Percentiles rank a stretch among this genome's conserved stretches.
phyloP scores from a whole-genome alignment of 2,888 invertebrate genomes.

The Chironomus riparius region DNA sequence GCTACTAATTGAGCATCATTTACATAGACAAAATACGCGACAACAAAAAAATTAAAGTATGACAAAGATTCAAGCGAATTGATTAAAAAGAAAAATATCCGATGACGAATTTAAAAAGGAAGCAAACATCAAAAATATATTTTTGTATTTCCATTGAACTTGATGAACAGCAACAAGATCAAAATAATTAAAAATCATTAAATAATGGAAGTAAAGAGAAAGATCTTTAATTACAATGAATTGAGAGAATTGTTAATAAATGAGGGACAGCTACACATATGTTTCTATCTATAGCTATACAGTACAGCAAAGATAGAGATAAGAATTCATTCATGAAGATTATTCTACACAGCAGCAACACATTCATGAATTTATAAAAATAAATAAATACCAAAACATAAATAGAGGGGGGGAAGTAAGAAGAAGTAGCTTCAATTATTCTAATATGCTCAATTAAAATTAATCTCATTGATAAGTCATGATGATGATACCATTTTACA shows the following conservation, averaged over 20 bases:
- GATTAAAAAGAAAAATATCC: too few relatives aligned
- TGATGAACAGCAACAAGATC: not conserved
- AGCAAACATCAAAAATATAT: not conserved
- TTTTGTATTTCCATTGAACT: not conserved
- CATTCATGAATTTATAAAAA: not conserved
- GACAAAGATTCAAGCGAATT: too few relatives aligned
- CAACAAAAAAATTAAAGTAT: too few relatives aligned
- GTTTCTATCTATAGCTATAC: not conserved
- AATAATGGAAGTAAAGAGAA: not conserved
- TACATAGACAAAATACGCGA: too few relatives aligned
- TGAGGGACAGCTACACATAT: too few relatives aligned
- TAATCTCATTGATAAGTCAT: slow-evolving; percentile 7
- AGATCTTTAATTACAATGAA: too few relatives aligned
- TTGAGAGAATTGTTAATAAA: too few relatives aligned
- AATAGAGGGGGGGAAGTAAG: not conserved
- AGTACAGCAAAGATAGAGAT: not conserved
- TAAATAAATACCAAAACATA: not conserved
- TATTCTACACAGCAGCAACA: not conserved
- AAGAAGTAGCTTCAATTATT: not conserved
- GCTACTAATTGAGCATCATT: too few relatives aligned
- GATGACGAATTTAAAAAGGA: too few relatives aligned
- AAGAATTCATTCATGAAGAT: not conserved
- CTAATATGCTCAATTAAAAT: not conserved
- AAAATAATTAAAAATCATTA: not conserved
- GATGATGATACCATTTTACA: not conserved